Conservation (phyloP, 1,140 invertebrate species). For the Brachionus plicatilis region DNA sequence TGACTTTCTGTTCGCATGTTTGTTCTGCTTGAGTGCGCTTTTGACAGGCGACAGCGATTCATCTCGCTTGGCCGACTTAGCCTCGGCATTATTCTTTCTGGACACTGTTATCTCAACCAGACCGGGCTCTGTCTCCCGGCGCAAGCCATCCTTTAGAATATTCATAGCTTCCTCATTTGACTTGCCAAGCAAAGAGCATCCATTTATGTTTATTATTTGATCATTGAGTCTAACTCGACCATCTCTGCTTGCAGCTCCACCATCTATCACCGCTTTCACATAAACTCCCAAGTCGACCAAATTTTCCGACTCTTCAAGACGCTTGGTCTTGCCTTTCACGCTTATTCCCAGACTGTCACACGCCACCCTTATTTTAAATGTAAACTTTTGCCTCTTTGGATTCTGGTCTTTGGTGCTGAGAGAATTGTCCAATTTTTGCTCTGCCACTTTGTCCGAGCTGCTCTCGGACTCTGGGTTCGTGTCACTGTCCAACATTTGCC, state of each 20-base stretch:
- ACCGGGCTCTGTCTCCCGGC: not conserved
- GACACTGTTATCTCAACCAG: not conserved
- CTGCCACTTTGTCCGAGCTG: not conserved
- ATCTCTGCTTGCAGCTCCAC: slow-evolving; percentile 73
- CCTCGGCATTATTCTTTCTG: not conserved
- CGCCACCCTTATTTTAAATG: slow-evolving; percentile 88
- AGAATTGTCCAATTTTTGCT: not conserved
- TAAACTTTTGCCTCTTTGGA: slow-evolving; percentile 55
- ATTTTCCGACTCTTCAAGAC: slow-evolving; percentile 51
- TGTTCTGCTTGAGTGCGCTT: not conserved
- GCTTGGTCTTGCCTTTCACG: slow-evolving; percentile 83
- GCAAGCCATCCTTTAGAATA: slow-evolving; percentile 29
- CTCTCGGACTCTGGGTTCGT: not conserved
- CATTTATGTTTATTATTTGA: slow-evolving; percentile 32
- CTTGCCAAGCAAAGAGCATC: not conserved
- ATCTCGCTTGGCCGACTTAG: not conserved
- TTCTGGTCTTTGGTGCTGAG: not conserved
- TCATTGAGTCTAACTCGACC: not conserved
- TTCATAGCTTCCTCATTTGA: slow-evolving; percentile 20
- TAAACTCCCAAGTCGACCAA: slow-evolving; percentile 84
- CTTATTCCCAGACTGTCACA: slow-evolving; percentile 92
- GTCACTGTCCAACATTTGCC: not conserved
- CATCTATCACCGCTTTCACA: slow-evolving; percentile 88
- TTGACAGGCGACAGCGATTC: not conserved
- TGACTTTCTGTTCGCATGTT: not conserved